These are phyloP conservation scores for Cephus rjabovi DNA, from an alignment of 2,888 invertebrate genomes.

Conservation along the genomic window DNA sequence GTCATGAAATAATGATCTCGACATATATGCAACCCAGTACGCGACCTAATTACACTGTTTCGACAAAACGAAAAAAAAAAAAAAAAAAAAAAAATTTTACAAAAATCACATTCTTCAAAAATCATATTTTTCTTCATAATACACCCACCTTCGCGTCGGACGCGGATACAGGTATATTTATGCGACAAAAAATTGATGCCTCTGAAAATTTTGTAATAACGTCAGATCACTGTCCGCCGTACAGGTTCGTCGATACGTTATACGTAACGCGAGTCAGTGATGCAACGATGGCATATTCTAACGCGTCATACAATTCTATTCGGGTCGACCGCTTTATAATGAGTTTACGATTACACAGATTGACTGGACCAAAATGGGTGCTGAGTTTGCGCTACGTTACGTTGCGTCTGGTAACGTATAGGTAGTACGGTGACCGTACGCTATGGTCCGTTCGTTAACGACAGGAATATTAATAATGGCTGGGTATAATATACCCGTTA, in stretches of 20 bases:
- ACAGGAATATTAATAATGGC: slow-evolving; percentile 46
- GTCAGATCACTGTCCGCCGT: not conserved
- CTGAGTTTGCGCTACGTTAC: slow-evolving; percentile 26
- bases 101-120: not conserved
- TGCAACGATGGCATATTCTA: not conserved
- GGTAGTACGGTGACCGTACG: slow-evolving; percentile 26
- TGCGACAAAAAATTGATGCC: not conserved
- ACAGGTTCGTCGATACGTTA: not conserved
- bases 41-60: not conserved
- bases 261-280: not conserved
- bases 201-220: not conserved
- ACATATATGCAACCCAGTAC: not conserved
- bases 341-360: slow-evolving; percentile 37
- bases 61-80: too few relatives aligned
- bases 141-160: not conserved
- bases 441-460: slow-evolving; percentile 40
- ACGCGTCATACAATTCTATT: not conserved
- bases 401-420: slow-evolving; percentile 30
- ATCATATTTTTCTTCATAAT: not conserved
- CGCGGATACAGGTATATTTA: too few relatives aligned
- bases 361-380: not conserved
- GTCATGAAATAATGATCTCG: not conserved
- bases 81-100: too few relatives aligned
- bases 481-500: slow-evolving; percentile 19
- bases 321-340: slow-evolving; percentile 14